These are phyloP conservation scores for Antechinus flavipes DNA, from an alignment of 2,113 vertebrate species.

Conservation along the genomic window DNA sequence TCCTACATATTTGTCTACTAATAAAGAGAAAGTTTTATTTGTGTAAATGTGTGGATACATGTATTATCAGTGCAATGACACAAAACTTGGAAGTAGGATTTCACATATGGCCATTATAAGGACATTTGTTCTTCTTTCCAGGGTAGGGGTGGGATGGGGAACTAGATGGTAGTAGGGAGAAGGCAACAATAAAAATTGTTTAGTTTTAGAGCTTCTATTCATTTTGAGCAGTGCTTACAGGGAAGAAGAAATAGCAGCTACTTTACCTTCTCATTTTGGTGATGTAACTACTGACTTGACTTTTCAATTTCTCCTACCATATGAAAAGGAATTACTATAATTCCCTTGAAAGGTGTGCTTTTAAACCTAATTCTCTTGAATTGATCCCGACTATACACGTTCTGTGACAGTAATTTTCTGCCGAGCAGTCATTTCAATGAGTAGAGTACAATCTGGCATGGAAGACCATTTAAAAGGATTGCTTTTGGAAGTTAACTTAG, in stretches of 20 bases:
- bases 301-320: background rate
- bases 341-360: background rate
- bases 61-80: accelerated
- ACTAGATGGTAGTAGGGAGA: background rate
- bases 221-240: background rate
- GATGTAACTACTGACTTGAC: background rate
- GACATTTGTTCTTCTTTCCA: no score
- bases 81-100: background rate
- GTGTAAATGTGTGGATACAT: background rate
- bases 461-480: background rate
- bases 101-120: background rate
- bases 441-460: background rate
- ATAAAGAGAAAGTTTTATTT: no score
- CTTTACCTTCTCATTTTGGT: slow-evolving; percentile 16
- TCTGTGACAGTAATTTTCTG: background rate
- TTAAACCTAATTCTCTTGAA: background rate
- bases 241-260: background rate
- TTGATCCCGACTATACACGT: background rate
- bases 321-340: slow-evolving; percentile 16
- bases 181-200: background rate
- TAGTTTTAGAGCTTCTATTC: background rate
- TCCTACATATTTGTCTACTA: no score
- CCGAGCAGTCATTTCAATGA: background rate
- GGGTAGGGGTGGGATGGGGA: background rate
- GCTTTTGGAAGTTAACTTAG: background rate